Conservation (phyloP, 1,140 invertebrate genomes). For the Ips nitidus region DNA sequence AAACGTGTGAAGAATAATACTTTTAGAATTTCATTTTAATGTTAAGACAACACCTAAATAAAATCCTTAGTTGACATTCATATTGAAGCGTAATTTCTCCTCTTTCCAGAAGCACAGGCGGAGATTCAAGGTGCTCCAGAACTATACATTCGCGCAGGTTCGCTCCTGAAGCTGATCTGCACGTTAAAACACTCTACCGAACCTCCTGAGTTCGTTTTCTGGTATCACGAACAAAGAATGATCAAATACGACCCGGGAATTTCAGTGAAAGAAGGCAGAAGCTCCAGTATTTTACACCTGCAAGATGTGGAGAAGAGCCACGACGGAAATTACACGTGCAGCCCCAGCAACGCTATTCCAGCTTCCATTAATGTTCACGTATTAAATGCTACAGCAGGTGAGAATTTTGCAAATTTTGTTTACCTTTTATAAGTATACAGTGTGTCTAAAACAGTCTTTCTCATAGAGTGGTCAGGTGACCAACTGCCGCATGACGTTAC, state of each 20-base stretch:
- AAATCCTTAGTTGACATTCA: no score
- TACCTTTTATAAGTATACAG: no score
- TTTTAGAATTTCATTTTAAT: no score
- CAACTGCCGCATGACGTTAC: no score
- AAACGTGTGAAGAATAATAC: no score
- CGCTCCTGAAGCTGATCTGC: constrained; percentile 70
- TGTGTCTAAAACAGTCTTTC: no score
- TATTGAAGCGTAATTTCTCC: no score
- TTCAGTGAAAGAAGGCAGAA: constrained; percentile 54
- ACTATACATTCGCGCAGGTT: constrained; percentile 73
- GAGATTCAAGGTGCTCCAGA: constrained; percentile 75
- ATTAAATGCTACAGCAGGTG: constrained; percentile 54
- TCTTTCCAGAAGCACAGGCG: constrained; percentile 66
- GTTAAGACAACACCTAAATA: no score
- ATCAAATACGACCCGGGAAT: constrained; percentile 68
- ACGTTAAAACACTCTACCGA: constrained; percentile 71
- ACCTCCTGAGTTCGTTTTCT: constrained; percentile 76
- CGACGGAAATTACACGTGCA: constrained; percentile 70
- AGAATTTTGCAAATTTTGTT: not conserved
- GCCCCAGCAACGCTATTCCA: constrained; percentile 67
- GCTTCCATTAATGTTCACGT: constrained; percentile 72
- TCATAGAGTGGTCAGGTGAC: no score
- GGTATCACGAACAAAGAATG: constrained; percentile 75
- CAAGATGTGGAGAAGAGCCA: constrained; percentile 60
- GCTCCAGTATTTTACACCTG: constrained; percentile 59